These are phyloP conservation scores for Macrosiphum euphorbiae DNA, from an alignment of 2,888 invertebrate genomes.

Conservation along the genomic window DNA sequence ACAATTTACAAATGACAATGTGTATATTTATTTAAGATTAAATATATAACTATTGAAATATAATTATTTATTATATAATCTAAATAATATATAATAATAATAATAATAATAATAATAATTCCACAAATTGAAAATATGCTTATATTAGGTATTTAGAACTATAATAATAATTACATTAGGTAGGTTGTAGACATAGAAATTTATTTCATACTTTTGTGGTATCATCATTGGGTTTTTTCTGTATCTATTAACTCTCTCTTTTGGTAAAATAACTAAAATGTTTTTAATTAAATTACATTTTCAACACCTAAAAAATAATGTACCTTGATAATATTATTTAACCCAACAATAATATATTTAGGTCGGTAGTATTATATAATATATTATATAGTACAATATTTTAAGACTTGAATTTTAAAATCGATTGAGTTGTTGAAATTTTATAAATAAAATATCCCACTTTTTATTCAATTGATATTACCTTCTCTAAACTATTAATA, in stretches of 20 bases:
- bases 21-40: not conserved
- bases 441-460: not conserved
- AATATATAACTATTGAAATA: not conserved
- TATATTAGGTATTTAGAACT: too few species aligned
- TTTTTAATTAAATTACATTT: not conserved
- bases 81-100: not conserved
- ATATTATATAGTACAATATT: not conserved
- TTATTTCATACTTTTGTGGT: too few species aligned
- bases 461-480: not conserved
- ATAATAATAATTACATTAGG: too few species aligned
- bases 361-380: not conserved
- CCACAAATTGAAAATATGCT: not conserved
- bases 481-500: not conserved
- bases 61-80: not conserved
- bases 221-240: too few species aligned
- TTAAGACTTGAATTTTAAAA: not conserved
- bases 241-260: too few species aligned
- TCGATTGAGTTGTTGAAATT: not conserved
- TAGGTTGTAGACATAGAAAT: too few species aligned
- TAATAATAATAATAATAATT: not conserved
- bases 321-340: not conserved
- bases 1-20: not conserved
- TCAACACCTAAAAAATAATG: not conserved
- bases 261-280: not conserved
- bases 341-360: too few species aligned